Percentiles rank a stretch among this genome's conserved stretches.
These are phyloP conservation scores for Drosophila grimshawi DNA, from an alignment of 1,140 invertebrate genomes.

Conservation along the genomic window DNA sequence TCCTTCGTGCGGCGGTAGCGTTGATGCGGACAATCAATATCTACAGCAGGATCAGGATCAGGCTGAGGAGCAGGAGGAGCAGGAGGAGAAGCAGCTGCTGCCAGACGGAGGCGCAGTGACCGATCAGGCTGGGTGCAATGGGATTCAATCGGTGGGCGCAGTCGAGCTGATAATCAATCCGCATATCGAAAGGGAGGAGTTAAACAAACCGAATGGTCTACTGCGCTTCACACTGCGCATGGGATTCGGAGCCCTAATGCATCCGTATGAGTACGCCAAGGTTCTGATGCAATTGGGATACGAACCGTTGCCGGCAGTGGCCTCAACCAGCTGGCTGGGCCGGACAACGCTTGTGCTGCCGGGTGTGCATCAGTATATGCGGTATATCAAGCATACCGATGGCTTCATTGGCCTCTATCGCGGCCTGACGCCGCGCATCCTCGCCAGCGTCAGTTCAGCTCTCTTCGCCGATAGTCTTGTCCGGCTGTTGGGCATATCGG, in stretches of 20 bases:
- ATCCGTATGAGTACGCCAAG: conserved; percentile 62
- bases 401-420: conserved; percentile 54
- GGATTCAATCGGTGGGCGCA: background rate
- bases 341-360: conserved; percentile 33
- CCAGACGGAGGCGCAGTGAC: background rate
- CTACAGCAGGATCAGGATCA: background rate
- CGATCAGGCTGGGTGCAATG: background rate
- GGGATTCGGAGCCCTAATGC: conserved; percentile 36
- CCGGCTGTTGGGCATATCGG: conserved; percentile 9
- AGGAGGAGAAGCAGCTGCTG: background rate
- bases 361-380: conserved; percentile 49
- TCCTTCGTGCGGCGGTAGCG: background rate
- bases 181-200: background rate
- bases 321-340: conserved; percentile 25
- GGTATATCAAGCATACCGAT: conserved; percentile 44
- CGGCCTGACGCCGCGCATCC: conserved; percentile 40
- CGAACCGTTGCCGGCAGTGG: conserved; percentile 38
- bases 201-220: conserved; percentile 22
- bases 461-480: conserved; percentile 35
- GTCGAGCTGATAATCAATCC: no score
- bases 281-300: conserved; percentile 60
- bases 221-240: conserved; percentile 52
- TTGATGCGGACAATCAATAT: background rate
- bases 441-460: conserved; percentile 12
- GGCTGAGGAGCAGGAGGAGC: background rate